Percentiles rank a stretch among this genome's conserved stretches.
phyloP scores from a whole-genome alignment of 2,888 invertebrate genomes.

The Xanthorhoe spadicearia region DNA sequence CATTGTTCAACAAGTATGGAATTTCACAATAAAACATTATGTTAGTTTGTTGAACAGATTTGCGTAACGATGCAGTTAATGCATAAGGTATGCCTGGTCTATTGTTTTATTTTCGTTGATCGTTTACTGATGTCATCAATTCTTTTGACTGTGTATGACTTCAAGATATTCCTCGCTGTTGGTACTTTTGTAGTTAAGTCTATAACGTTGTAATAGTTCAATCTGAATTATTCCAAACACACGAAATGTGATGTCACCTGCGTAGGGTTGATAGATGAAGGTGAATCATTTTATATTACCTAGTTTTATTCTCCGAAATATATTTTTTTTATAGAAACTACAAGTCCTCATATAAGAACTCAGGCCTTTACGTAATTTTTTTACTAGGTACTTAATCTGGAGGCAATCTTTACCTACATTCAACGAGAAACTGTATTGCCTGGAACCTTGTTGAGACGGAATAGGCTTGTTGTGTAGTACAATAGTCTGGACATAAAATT shows the following conservation, averaged over 20 bases:
- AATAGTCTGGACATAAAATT: too few relatives aligned
- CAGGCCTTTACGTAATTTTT: too few relatives aligned
- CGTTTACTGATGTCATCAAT: slow-evolving; percentile 42
- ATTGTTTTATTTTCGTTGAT: slow-evolving; percentile 43
- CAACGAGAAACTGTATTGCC: too few relatives aligned
- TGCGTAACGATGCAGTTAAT: slow-evolving; percentile 26
- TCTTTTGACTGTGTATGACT: slow-evolving; percentile 32
- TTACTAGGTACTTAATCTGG: too few relatives aligned
- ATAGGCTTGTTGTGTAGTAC: too few relatives aligned
- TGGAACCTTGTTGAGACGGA: too few relatives aligned
- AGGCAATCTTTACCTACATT: too few relatives aligned
- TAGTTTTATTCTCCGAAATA: too few relatives aligned
- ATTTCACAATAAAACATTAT: slow-evolving; percentile 21
- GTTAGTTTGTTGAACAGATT: slow-evolving; percentile 12
- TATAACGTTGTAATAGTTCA: not conserved
- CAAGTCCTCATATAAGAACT: too few relatives aligned
- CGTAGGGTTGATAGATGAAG: not conserved
- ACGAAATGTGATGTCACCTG: not conserved
- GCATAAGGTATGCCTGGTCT: slow-evolving; percentile 21
- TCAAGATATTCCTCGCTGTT: not conserved
- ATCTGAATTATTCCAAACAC: not conserved
- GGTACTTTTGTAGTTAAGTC: not conserved
- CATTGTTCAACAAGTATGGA: slow-evolving; percentile 22
- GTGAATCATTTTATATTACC: not conserved
- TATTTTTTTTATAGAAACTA: too few relatives aligned